phyloP scores from a whole-genome alignment of 2,797 vertebrate genomes.

The Scarus forsteni region DNA sequence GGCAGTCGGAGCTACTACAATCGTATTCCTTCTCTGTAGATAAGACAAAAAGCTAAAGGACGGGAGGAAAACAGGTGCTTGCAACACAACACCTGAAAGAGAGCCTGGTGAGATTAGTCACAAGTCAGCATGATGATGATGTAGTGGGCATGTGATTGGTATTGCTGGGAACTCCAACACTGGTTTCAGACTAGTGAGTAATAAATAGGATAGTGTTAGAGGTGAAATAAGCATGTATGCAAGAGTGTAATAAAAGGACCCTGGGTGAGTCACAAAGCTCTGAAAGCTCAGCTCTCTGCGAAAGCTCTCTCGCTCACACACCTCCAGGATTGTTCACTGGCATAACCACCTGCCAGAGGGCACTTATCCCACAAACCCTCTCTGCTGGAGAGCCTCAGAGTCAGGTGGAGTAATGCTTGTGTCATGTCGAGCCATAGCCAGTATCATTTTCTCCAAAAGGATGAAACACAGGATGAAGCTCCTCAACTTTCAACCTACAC shows the following conservation, averaged over 20 bases:
- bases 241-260: constrained; percentile 63
- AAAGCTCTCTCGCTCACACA: constrained; percentile 36
- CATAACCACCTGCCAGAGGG: constrained; percentile 67
- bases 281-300: constrained; percentile 17
- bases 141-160: constrained; percentile 41
- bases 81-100: constrained; percentile 14
- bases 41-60: constrained; percentile 1
- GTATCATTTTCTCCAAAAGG: constrained; percentile 14
- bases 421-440: constrained; percentile 23
- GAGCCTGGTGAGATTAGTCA: constrained; percentile 19
- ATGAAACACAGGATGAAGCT: constrained; percentile 32
- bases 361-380: constrained; percentile 60
- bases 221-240: constrained; percentile 58
- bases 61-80: background rate
- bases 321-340: constrained; percentile 53
- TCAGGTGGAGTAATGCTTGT: constrained; percentile 42
- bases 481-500: constrained; percentile 19
- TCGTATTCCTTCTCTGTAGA: constrained; percentile 24
- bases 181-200: constrained; percentile 63
- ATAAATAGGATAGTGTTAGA: constrained; percentile 45
- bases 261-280: constrained; percentile 65
- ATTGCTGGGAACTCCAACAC: constrained; percentile 37
- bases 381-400: constrained; percentile 40
- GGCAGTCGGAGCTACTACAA: constrained; percentile 22
- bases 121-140: background rate